Conservation (phyloP, 1,140 invertebrate species). For the Sitophilus oryzae region DNA sequence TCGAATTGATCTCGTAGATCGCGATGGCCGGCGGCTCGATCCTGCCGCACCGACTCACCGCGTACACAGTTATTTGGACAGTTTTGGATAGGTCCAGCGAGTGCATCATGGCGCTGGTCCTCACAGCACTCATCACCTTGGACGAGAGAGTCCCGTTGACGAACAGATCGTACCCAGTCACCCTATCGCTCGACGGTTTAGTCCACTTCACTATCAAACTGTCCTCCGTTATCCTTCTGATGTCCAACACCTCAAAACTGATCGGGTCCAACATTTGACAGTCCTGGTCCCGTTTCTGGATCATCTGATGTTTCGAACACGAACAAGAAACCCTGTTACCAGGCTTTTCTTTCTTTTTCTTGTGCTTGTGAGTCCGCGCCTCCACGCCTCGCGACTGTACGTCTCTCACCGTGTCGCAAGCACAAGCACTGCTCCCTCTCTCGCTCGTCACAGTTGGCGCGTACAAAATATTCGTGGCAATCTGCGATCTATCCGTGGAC, state of each 20-base stretch:
- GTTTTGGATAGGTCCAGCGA: slow-evolving; percentile 24
- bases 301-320: slow-evolving; percentile 12
- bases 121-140: slow-evolving; percentile 27
- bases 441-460: slow-evolving; percentile 1
- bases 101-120: slow-evolving; percentile 33
- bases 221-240: slow-evolving; percentile 28
- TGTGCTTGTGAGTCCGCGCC: slow-evolving; percentile 17
- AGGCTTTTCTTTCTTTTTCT: slow-evolving; percentile 9
- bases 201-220: slow-evolving; percentile 35
- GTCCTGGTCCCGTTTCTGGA: slow-evolving; percentile 12
- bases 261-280: slow-evolving; percentile 16
- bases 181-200: slow-evolving; percentile 9
- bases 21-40: slow-evolving; percentile 32
- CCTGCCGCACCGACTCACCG: slow-evolving; percentile 27
- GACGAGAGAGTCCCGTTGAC: slow-evolving; percentile 29
- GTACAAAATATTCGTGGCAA: slow-evolving; percentile 11
- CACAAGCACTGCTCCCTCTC: not conserved
- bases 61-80: slow-evolving; percentile 29
- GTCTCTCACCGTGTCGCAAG: not conserved
- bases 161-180: slow-evolving; percentile 32
- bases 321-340: not conserved
- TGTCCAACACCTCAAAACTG: slow-evolving; percentile 24
- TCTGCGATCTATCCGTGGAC: slow-evolving; percentile 6
- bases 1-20: slow-evolving; percentile 26
- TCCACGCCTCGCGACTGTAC: slow-evolving; percentile 15